Evolutionary conservation across 2,113 vertebrate species (phyloP), one percentile per base, ranked within the genome.

Genomic region (Onychorhynchus coronatus): DNA sequence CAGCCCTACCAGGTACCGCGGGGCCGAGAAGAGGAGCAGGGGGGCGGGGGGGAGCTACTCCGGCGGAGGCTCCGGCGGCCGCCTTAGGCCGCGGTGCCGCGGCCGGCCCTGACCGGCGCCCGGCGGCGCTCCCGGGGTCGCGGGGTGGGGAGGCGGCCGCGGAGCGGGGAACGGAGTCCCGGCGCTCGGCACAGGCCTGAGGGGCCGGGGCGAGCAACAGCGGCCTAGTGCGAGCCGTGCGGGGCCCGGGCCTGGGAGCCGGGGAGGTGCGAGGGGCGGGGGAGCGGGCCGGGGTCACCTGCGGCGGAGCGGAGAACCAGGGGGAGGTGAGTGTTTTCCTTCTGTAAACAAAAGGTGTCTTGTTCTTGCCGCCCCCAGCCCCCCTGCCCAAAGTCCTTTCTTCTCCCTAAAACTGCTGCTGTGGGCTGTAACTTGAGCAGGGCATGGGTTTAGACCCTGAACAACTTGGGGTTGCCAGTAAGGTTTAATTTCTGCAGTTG

Each of bases 341-440:
- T 46, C 7, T 41, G 73, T 85, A 85, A 96, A 94, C 93, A 86
- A 95, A 92, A 72, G 85, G 44, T 28, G 11, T 65, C 28, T 76
- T 92, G 58, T 85, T 91, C 46, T 68, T 77, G 27, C 31, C 56
- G 37, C 30, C 20, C 25, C 49, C 25, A 52, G 50, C 27, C n/a
- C 47, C 53, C 39, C 7, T 65, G 46, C 63, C 23, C n/a, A 28
- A 49, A 76, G 49, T 41, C 63, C 67, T 89, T 91, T 88, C 59
- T 93, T 95, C 82, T 93, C 75, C 94, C 96, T 90, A 89, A 88
- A 96, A 95, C 39, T 93, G 63, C 50, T 90, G 17, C 35, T 86
- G 35, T 58, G 61, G 59, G 13, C 56, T 95, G 79, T 95, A 96
- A 97, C 72, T 35, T 59, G 95, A 96, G 95, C 59, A 91, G 55